Conservation (phyloP, 2,888 invertebrate species). For the Hetaerina titia region DNA sequence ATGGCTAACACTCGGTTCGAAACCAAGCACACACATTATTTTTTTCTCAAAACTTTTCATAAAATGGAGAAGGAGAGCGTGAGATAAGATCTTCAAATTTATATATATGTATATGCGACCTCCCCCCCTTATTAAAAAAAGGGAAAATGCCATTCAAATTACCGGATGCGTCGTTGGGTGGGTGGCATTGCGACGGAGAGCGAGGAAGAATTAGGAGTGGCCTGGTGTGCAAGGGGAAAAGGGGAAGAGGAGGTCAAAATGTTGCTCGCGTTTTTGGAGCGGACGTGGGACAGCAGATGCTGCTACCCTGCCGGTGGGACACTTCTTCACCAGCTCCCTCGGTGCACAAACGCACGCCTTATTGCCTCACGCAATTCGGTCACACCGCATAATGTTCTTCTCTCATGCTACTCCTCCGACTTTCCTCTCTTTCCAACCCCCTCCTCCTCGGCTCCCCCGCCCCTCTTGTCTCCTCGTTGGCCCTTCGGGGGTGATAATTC, state of each 20-base stretch:
- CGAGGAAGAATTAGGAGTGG: neutral
- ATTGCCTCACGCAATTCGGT: slow-evolving; percentile 55
- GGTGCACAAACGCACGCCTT: neutral
- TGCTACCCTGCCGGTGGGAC: neutral
- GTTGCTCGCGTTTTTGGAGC: neutral
- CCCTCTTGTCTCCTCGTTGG: neutral
- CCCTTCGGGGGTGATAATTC: slow-evolving; percentile 33
- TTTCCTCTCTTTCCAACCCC: neutral
- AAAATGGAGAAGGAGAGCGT: slow-evolving; percentile 12
- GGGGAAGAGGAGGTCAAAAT: neutral
- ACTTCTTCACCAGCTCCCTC: neutral
- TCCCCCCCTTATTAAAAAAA: slow-evolving; percentile 53
- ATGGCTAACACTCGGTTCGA: neutral
- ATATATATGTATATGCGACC: neutral
- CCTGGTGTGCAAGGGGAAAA: neutral
- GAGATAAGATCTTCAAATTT: slow-evolving; percentile 55
- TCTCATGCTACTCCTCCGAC: slow-evolving; percentile 36
- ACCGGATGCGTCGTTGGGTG: slow-evolving; percentile 50
- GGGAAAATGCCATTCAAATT: slow-evolving; percentile 29
- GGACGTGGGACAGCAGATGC: slow-evolving; percentile 34
- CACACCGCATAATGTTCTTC: slow-evolving; percentile 42
- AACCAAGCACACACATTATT: neutral
- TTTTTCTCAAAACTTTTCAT: neutral
- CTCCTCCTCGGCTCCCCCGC: neutral
- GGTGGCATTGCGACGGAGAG: slow-evolving; percentile 1